phyloP scores from a whole-genome alignment of 2,888 invertebrate genomes.

The Cataglyphis albicans region DNA sequence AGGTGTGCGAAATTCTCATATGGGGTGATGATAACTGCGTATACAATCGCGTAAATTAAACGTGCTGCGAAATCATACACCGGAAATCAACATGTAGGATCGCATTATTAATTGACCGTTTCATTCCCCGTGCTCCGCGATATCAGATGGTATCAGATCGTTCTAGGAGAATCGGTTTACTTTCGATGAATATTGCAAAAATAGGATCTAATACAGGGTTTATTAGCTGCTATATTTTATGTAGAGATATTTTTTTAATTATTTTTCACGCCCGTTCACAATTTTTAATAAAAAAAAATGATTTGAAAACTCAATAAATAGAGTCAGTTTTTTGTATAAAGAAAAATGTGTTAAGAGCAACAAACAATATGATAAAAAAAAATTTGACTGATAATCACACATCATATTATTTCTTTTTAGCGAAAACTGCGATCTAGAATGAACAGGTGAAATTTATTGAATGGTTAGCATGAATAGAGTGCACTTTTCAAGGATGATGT shows the following conservation, averaged over 20 bases:
- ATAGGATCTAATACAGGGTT: neutral
- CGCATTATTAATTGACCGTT: slow-evolving; percentile 1
- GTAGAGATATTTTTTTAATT: slow-evolving; percentile 6
- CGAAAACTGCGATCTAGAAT: neutral
- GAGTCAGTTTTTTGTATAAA: neutral
- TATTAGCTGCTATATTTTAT: neutral
- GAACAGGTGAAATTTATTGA: slow-evolving; percentile 16
- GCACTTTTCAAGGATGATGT: neutral
- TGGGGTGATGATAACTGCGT: slow-evolving; percentile 45
- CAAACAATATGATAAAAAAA: neutral
- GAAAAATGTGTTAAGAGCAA: neutral
- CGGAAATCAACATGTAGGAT: neutral
- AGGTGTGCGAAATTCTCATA: slow-evolving; percentile 76
- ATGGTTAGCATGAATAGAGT: neutral
- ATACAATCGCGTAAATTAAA: slow-evolving; percentile 53
- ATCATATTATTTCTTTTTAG: neutral
- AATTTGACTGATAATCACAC: neutral
- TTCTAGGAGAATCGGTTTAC: neutral
- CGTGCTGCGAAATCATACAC: slow-evolving; percentile 37
- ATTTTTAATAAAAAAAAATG: neutral
- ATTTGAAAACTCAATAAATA: neutral
- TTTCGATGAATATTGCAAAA: neutral
- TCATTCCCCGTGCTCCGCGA: neutral
- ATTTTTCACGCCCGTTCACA: neutral
- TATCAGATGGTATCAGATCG: neutral